A percentile compares a stretch with the other conserved stretches of the same genome.
Evolutionary conservation across 1,140 invertebrate genomes (phyloP).

Genomic region (Sweltsa coloradensis): DNA sequence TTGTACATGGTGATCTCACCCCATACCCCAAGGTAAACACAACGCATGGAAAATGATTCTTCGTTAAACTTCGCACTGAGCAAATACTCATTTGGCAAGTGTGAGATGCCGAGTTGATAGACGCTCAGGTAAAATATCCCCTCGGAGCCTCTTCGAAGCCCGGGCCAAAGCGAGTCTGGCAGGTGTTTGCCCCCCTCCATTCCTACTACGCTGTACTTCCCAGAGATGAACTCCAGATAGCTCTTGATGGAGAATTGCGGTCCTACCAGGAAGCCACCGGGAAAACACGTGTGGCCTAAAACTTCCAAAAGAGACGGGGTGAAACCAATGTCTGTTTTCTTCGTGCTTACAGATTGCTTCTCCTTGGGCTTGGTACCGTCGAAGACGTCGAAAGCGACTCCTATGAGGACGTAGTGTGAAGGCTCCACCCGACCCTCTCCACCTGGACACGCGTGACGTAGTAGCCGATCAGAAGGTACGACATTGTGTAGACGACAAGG

Average conservation of each 20-base stretch:
- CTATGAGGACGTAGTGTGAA: slow-evolving; percentile 74
- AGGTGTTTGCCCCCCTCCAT: slow-evolving; percentile 49
- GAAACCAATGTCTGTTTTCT: too few species aligned
- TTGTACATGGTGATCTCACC: slow-evolving; percentile 73
- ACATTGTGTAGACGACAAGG: slow-evolving; percentile 6
- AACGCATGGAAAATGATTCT: slow-evolving; percentile 44
- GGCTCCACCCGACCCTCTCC: slow-evolving; percentile 85
- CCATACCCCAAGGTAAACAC: slow-evolving; percentile 66
- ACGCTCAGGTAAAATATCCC: slow-evolving; percentile 61
- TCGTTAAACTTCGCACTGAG: slow-evolving; percentile 47
- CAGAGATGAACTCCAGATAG: slow-evolving; percentile 63
- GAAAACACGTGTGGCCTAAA: slow-evolving; percentile 69
- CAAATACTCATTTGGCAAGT: slow-evolving; percentile 61
- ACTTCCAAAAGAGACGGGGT: slow-evolving; percentile 66
- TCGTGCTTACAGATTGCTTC: slow-evolving; percentile 49
- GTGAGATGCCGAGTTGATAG: slow-evolving; percentile 54
- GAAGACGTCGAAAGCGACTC: slow-evolving; percentile 69
- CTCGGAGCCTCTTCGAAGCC: slow-evolving; percentile 38
- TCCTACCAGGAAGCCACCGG: slow-evolving; percentile 76
- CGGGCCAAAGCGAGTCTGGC: slow-evolving; percentile 37
- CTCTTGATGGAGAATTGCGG: slow-evolving; percentile 79
- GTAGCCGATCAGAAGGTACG: slow-evolving; percentile 7
- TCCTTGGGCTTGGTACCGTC: slow-evolving; percentile 60
- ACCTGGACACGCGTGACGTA: not conserved
- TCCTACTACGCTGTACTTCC: too few species aligned